Base-by-base conservation (phyloP, 2,888 invertebrate genomes). In the Eustalomyia histrio region DNA sequence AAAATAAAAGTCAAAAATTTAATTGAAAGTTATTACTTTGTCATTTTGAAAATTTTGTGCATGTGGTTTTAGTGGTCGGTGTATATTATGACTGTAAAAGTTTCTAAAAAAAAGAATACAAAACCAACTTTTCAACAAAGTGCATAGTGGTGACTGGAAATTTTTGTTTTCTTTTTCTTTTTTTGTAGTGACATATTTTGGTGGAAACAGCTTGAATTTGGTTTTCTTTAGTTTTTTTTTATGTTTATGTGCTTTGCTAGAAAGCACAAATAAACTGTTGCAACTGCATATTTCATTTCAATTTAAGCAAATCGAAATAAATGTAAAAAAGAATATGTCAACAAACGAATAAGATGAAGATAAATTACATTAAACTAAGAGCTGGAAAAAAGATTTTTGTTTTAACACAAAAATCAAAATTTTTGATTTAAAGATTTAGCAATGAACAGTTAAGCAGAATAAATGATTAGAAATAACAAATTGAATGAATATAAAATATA, bases 21-120 rank as follows among this genome's bases (percentile, higher is more conserved):
- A 63, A 63, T 43, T 29, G 47, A 47, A 63, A 24, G 63, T 63
- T 24, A 47, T 47, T 3, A 63, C 29, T 63, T 63, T 47, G 50
- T 63, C 29, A 50, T 63, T 63, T 63, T 16, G 12, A 12, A 50
- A 12, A 29, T 50, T 47, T 10, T 50, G 29, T 29, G 29, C 16
- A 14, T 63, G 63, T 18, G 63, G 47, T 63, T 50, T 63, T 50
- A 50, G 63, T 63, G 63, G 63, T 63, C 61, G 10, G 21, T 63
- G 24, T 63, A 24, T n/a, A 47, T n/a, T 47, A 47, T n/a, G 43
- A 47, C 14, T 47, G 5, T 58, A 12, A 35, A 58, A 58, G 18
- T 18, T n/a, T 12, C 18, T 5, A 35, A 35, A 43, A 60, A 18
- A 18, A 60, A 60, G 21, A 14, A 16, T 17, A 29, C n/a, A 29